Percentiles rank a stretch among this genome's conserved stretches.
Evolutionary conservation across 2,113 vertebrate species (phyloP).

Genomic region (Calidris pygmaea): DNA sequence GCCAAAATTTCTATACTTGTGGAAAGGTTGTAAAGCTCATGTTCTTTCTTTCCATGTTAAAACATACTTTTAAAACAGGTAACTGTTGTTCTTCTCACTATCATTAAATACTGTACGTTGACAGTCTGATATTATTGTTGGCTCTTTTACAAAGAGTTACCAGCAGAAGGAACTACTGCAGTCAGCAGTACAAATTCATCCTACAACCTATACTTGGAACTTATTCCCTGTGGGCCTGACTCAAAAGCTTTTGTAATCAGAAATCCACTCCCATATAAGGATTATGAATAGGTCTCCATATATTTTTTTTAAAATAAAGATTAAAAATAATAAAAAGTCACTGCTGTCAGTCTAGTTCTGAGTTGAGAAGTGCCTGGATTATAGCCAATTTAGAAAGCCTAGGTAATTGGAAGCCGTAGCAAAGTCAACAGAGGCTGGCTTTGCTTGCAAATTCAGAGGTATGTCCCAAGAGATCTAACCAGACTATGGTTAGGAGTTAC

Average conservation of each 20-base stretch:
- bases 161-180: not conserved
- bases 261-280: not conserved
- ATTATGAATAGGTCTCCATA: not conserved
- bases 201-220: not conserved
- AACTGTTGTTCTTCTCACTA: not conserved
- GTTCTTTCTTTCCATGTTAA: not conserved
- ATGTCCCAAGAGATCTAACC: not conserved
- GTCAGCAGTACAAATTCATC: not conserved
- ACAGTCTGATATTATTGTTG: not conserved
- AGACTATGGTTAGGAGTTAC: not conserved
- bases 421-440: not conserved
- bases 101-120: not conserved
- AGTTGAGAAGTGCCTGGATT: not conserved
- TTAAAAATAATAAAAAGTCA: not conserved
- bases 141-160: not conserved
- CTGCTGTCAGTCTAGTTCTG: not conserved
- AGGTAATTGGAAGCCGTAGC: not conserved
- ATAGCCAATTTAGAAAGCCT: not conserved
- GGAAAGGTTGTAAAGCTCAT: not conserved
- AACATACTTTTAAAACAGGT: not conserved
- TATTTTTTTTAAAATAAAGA: not conserved
- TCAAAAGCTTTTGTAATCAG: not conserved
- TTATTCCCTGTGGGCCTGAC: not conserved
- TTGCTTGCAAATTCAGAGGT: not conserved
- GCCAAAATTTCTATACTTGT: not conserved